phyloP scores from a whole-genome alignment of 2,888 invertebrate species.

The Thysanoteuthis rhombus region DNA sequence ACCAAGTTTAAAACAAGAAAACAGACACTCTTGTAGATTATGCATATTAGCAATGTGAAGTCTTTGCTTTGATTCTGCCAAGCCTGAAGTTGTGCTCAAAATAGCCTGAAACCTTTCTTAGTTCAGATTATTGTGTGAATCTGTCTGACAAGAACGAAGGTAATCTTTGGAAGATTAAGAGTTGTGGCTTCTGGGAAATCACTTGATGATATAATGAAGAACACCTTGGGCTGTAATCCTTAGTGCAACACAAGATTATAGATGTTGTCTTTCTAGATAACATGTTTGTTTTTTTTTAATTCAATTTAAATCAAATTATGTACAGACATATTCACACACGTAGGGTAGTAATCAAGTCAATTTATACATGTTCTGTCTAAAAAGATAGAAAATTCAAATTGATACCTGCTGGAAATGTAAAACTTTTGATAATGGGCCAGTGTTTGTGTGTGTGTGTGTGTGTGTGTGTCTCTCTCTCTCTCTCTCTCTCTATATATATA shows the following conservation, averaged over 20 bases:
- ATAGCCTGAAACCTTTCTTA: not conserved
- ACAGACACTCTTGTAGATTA: not conserved
- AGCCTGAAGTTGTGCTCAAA: not conserved
- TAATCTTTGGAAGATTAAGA: not conserved
- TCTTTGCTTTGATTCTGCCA: not conserved
- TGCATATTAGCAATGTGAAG: not conserved
- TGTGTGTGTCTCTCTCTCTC: too few relatives aligned
- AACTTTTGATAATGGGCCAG: too few relatives aligned
- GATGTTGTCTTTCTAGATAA: too few relatives aligned
- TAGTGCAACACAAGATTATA: not conserved
- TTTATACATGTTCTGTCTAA: too few relatives aligned
- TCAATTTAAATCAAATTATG: too few relatives aligned
- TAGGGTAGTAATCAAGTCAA: too few relatives aligned
- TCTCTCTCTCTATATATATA: too few relatives aligned
- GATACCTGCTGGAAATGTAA: too few relatives aligned
- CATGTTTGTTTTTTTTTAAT: too few relatives aligned
- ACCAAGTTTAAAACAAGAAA: not conserved
- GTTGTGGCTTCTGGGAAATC: not conserved
- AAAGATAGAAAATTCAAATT: too few relatives aligned
- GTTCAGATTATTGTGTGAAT: not conserved
- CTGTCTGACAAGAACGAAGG: not conserved
- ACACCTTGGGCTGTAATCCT: not conserved
- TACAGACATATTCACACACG: too few relatives aligned
- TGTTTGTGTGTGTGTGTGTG: too few relatives aligned
- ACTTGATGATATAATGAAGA: not conserved